phyloP scores from a whole-genome alignment of 1,140 invertebrate species.

The Glossosoma conforme region DNA sequence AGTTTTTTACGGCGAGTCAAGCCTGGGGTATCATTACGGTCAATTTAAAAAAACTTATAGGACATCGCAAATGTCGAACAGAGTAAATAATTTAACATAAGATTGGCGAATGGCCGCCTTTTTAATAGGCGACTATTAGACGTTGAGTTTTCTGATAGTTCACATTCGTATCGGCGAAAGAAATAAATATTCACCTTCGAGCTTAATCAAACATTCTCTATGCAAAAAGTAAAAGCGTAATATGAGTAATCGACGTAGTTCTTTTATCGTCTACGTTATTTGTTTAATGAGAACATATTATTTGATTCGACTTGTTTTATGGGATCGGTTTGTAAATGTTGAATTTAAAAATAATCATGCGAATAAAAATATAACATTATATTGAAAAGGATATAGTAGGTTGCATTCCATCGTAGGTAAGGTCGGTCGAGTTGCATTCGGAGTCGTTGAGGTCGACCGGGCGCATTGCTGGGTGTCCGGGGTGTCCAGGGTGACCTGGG shows the following conservation, averaged over 20 bases:
- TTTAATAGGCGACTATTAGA: neutral
- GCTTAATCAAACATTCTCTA: neutral
- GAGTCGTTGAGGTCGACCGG: slow-evolving; percentile 78
- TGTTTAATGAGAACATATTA: too few species aligned
- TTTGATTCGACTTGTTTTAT: too few species aligned
- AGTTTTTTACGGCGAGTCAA: too few species aligned
- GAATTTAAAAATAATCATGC: too few species aligned
- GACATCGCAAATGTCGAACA: slow-evolving; percentile 2
- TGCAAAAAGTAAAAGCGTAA: too few species aligned
- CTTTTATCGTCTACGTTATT: too few species aligned
- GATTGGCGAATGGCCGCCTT: slow-evolving; percentile 15
- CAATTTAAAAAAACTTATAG: slow-evolving; percentile 8
- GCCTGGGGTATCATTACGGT: slow-evolving; percentile 8
- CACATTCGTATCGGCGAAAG: too few species aligned
- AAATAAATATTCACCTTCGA: too few species aligned
- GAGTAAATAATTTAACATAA: slow-evolving; percentile 24
- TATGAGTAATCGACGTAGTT: too few species aligned
- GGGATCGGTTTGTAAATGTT: too few species aligned
- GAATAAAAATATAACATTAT: slow-evolving; percentile 11
- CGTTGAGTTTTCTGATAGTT: neutral
- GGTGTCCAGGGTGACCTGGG: too few species aligned
- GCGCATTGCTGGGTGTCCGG: slow-evolving; percentile 50
- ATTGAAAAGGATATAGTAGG: slow-evolving; percentile 92
- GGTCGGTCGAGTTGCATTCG: slow-evolving; percentile 83
- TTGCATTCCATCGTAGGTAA: slow-evolving; percentile 83